Evolutionary conservation across 2,113 vertebrate genomes (phyloP).

Genomic region (Jacana jacana): DNA sequence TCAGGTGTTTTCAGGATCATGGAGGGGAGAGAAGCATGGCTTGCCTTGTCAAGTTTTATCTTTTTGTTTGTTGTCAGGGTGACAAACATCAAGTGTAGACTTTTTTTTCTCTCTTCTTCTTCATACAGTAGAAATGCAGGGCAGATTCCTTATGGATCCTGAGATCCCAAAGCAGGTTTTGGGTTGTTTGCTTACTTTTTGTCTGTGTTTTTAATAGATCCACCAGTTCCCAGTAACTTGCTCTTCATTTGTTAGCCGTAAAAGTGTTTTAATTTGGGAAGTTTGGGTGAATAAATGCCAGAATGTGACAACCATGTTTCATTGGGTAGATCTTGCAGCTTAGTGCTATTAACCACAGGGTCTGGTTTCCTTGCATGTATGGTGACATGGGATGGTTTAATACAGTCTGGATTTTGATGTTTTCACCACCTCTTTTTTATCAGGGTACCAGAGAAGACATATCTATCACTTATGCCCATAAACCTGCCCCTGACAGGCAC

Average conservation of each 20-base stretch:
- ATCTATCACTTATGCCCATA: not conserved
- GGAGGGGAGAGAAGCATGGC: not conserved
- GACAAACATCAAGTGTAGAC: not conserved
- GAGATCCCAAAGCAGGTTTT: not conserved
- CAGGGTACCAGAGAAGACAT: not conserved
- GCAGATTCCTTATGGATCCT: not conserved
- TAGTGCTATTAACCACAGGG: not conserved
- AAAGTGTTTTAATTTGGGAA: accelerated
- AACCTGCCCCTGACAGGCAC: not conserved
- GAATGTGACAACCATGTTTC: not conserved
- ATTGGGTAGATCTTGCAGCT: not conserved
- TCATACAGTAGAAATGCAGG: not conserved
- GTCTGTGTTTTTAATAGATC: not conserved
- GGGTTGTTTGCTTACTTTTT: not conserved
- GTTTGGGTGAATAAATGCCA: not conserved
- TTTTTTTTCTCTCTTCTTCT: not conserved
- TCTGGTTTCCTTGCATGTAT: not conserved
- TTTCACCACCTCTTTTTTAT: not conserved
- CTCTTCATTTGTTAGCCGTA: not conserved
- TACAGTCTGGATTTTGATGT: not conserved
- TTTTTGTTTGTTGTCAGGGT: not conserved
- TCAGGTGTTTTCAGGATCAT: not conserved
- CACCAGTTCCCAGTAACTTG: not conserved
- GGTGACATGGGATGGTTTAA: not conserved
- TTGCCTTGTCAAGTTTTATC: not conserved